Evolutionary conservation across 2,113 vertebrate genomes (phyloP), one percentile per base, ranked within the genome.

Genomic region (Anguilla japonica): DNA sequence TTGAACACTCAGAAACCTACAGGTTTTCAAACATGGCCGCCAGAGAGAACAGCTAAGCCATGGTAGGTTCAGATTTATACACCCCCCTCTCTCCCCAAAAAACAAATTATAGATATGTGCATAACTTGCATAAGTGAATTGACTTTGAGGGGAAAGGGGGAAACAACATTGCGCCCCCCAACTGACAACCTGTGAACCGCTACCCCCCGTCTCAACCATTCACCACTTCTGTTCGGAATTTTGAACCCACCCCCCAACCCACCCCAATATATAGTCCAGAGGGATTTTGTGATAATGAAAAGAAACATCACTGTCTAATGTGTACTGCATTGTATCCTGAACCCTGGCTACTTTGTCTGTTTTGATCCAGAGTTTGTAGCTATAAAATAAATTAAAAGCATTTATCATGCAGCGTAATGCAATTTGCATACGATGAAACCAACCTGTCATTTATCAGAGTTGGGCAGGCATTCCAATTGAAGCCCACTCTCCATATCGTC

Each of bases 321-420:
- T 22, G n/a, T 16, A 11, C 22, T 84, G 39, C 67, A 75, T 53
- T 53, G 50, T 53, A 53, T 14, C 50, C 50, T 9, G 41, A n/a
- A 16, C 41, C 43, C 29, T 39, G 67, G 43, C 83, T 43, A 26
- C 83, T 29, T n/a, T 71, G 18, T 67, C 18, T 22, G n/a, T 67
- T 67, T 67, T 67, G 18, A 26, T 22, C 60, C 22, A 60, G 22
- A 67, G 18, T 67, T 67, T 67, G 20, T 67, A 67, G 60, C 22
- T 20, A 67, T 67, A 67, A 67, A 67, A 67, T 67, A 87, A 87
- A 87, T 87, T 84, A 84, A 87, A 79, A n/a, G 18, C 87, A 84
- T 87, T 84, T 71, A 87, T 87, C 83, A 87, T 87, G 83, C n/a
- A 43, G 14, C n/a, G 43, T 79, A 83, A 83, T 83, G 34, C 34